Evolutionary conservation across 2,888 invertebrate species (phyloP), one percentile per base, ranked within the genome.

Genomic region (Unio delphinus): DNA sequence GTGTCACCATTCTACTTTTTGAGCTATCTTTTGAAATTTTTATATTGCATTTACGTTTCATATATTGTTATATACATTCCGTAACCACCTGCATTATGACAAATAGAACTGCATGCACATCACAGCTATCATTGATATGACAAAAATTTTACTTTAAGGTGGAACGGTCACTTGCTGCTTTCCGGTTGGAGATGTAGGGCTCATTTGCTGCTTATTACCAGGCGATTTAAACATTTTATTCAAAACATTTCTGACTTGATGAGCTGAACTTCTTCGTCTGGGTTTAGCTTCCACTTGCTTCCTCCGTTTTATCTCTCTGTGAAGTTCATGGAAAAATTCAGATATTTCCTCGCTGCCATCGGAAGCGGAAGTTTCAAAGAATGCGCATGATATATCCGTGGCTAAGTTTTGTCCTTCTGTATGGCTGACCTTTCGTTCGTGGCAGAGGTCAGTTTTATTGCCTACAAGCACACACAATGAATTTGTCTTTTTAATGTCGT

Each of bases 301-400:
- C 63, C 88, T 76, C 58, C 89, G 70, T 61, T 82, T 80, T 15
- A 89, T 82, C 68, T 90, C 89, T 26, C 90, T 78, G 69, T 87
- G 85, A 56, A 89, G 83, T 78, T 89, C 89, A 64, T 86, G 80
- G 73, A 89, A 90, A 60, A 88, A 78, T 70, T 89, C 89, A 8
- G 79, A 69, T n/a, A 89, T 87, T 67, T 87, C 86, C 5, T 80
- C 79, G n/a, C 86, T 83, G 4, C 88, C 89, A 67, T 89, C 89
- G 70, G 86, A 85, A 45, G 89, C 89, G 34, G 87, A 88, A 28
- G 83, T 89, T 70, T 89, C 89, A 75, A 83, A 88, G 75, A 88
- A 89, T 1, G 86, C 87, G 72, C 87, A 86, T 58, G 86, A 86
- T 83, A 86, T 80, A 34, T 88, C 87, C 6, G 80, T 75, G 2